A percentile compares a stretch with the other conserved stretches of the same genome.
Conservation (phyloP, 2,113 vertebrate genomes). For the Chaetura pelagica region DNA sequence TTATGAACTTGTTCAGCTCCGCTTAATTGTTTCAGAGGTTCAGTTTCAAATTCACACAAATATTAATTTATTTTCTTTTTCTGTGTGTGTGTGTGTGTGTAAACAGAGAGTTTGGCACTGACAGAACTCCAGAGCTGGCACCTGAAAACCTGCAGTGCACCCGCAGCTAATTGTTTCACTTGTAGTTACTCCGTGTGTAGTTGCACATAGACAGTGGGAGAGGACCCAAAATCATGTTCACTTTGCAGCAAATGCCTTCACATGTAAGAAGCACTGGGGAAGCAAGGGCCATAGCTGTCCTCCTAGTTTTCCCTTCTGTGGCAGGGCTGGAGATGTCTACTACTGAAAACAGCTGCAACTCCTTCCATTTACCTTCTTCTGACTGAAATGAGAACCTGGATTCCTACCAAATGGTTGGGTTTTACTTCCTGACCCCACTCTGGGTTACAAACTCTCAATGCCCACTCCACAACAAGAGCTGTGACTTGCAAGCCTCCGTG, state of each 20-base stretch:
- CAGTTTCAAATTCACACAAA: not conserved
- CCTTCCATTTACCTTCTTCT: not conserved
- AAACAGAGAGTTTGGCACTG: not conserved
- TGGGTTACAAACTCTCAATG: not conserved
- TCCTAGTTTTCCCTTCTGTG: not conserved
- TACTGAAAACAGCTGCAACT: not conserved
- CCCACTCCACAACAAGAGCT: not conserved
- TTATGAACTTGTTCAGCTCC: slow-evolving; percentile 45
- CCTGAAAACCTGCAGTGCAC: not conserved
- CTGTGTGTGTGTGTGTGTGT: not conserved
- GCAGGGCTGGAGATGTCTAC: not conserved
- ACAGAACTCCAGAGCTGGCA: not conserved
- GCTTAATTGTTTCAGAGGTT: slow-evolving; percentile 43
- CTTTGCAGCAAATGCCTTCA: not conserved
- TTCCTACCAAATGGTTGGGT: not conserved
- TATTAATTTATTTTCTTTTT: slow-evolving; percentile 1
- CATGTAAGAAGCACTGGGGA: not conserved
- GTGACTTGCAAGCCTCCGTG: not conserved
- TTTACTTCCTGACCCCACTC: not conserved
- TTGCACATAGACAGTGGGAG: not conserved
- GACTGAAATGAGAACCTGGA: not conserved
- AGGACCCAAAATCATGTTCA: not conserved
- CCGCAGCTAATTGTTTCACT: not conserved
- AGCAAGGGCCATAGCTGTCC: not conserved
- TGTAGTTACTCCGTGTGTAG: not conserved